A percentile compares a stretch with the other conserved stretches of the same genome.
phyloP scores from a whole-genome alignment of 2,888 invertebrate genomes.

The Subacronicta megacephala region DNA sequence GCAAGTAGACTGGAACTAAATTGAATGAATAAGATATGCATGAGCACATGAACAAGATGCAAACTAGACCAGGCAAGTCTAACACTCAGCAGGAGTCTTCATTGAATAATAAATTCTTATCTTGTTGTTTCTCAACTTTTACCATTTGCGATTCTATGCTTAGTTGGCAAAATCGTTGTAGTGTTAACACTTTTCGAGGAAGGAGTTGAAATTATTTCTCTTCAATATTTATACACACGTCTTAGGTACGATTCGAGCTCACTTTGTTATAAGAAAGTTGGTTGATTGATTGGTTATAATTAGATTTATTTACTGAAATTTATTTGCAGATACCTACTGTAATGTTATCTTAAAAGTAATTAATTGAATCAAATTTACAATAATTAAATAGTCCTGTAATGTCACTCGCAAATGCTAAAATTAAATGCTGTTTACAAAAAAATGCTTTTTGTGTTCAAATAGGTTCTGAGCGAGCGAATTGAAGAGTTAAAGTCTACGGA shows the following conservation, averaged over 20 bases:
- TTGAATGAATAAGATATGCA: slow-evolving; percentile 40
- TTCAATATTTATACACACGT: too few relatives aligned
- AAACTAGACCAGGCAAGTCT: slow-evolving; percentile 4
- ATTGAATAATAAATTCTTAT: slow-evolving; percentile 36
- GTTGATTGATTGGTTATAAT: too few relatives aligned
- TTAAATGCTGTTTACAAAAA: too few relatives aligned
- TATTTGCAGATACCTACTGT: too few relatives aligned
- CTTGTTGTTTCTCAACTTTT: slow-evolving; percentile 17
- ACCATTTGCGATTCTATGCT: slow-evolving; percentile 11
- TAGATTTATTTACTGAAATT: too few relatives aligned
- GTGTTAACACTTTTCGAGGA: neutral
- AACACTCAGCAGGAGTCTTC: slow-evolving; percentile 6
- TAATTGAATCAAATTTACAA: too few relatives aligned
- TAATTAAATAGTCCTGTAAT: too few relatives aligned
- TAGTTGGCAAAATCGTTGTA: slow-evolving; percentile 5
- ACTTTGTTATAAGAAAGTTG: too few relatives aligned
- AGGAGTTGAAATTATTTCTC: too few relatives aligned
- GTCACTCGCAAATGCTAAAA: too few relatives aligned
- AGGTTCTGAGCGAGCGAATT: slow-evolving; percentile 88
- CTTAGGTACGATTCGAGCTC: neutral
- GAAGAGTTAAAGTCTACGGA: slow-evolving; percentile 95
- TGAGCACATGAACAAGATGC: slow-evolving; percentile 24
- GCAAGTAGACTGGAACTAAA: slow-evolving; percentile 18
- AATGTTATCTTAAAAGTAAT: too few relatives aligned
- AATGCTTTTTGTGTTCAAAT: slow-evolving; percentile 4